Conservation (phyloP, 2,797 vertebrate species). For the Lemur catta region DNA sequence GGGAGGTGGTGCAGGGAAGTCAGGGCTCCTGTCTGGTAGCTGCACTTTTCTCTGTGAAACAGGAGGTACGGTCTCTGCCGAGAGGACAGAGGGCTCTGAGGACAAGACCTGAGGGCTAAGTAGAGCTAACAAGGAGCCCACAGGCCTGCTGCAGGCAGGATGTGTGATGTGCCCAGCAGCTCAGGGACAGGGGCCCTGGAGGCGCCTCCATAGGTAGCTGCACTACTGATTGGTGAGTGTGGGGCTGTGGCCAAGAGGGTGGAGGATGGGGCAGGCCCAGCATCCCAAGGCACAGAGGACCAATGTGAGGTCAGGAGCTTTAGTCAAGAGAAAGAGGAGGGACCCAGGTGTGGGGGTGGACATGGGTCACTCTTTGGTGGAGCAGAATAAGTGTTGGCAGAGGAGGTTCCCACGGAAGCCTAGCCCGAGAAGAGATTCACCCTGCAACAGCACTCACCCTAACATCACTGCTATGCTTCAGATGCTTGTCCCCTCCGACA, state of each 20-base stretch:
- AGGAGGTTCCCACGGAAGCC: too few relatives aligned
- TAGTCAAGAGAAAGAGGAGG: neutral
- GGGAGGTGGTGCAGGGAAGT: rapidly evolving
- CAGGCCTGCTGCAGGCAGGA: neutral
- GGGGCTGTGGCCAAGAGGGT: neutral
- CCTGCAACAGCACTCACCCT: constrained; percentile 82
- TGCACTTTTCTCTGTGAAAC: neutral
- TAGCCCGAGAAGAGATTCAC: neutral
- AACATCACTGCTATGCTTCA: constrained; percentile 75
- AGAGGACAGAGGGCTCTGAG: neutral
- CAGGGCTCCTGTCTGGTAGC: neutral
- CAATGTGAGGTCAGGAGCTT: neutral
- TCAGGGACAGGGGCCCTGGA: neutral
- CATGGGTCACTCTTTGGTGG: neutral
- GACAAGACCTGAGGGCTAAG: neutral
- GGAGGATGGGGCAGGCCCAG: neutral
- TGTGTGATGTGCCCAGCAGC: neutral
- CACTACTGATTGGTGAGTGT: neutral
- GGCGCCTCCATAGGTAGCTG: rapidly evolving
- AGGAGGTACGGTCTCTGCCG: neutral
- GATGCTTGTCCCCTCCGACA: neutral
- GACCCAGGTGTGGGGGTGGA: neutral
- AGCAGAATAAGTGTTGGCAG: neutral
- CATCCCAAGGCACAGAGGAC: neutral
- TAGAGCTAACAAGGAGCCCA: neutral